Base-by-base conservation (phyloP, 2,113 vertebrate genomes). In the Salminus brasiliensis region DNA sequence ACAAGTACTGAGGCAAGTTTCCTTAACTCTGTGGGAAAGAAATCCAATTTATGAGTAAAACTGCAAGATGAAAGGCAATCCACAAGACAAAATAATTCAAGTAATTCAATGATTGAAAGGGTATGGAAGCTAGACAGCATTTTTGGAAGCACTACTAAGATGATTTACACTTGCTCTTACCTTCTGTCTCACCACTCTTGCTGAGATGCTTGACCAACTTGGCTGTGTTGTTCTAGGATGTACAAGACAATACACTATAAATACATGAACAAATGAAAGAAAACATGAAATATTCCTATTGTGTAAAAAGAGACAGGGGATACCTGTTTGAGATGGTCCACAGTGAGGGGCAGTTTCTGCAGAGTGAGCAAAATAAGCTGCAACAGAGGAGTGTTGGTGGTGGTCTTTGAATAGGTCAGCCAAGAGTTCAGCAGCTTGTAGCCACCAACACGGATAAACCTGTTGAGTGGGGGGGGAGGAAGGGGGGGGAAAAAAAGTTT, bases 181-280 rank as follows among this genome's bases (percentile, higher is more conserved):
- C 97, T 89, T 97, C 97, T 29, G 96, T 96, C 0, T 98, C 97
- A 0, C 94, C 96, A 0, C 91, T 93, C 81, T 98, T 98, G 89
- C 96, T 98, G 75, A 98, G 93, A 52, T 98, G 97, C 84, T 98
- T 98, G 83, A 98, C 97, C 88, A 98, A 85, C 84, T 98, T 98
- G 32, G 97, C 97, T 0, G 97, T 98, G 90, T 98, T 98, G 87
- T 98, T 98, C 97, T 98, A 8, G 29, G 27, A 29, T 5, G 32
- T 49, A 0, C 84, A 55, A 66, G 18, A 39, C 4, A 3, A 8
- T 8, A 57, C 27, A 45, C 1, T 0, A 23, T 29, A 1, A 59
- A 39, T 18, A 32, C 41, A 43, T 70, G 4, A 65, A 55, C 25
- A 81, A 34, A 62, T n/a, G 21, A 25, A 18, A 65, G 1, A 11